phyloP scores from a whole-genome alignment of 2,888 invertebrate species.

The Elysia crispata region DNA sequence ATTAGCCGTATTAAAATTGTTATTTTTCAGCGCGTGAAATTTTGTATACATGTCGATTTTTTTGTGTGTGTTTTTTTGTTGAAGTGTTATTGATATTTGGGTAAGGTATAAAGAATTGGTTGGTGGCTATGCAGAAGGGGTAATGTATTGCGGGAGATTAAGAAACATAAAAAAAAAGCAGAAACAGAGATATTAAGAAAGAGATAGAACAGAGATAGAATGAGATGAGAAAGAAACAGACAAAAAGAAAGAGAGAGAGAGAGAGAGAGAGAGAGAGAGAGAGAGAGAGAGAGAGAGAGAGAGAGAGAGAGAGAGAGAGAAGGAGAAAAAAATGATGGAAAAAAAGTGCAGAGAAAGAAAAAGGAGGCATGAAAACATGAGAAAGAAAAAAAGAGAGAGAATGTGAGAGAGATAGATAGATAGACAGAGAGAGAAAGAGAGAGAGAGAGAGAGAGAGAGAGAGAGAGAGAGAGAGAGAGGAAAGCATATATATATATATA shows the following conservation, averaged over 20 bases:
- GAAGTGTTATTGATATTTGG: too few species aligned
- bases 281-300: constrained; percentile 10
- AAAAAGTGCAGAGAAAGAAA: neutral
- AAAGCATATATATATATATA: neutral
- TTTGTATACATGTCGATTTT: too few species aligned
- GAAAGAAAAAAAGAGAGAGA: neutral
- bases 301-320: constrained; percentile 6
- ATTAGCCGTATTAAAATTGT: too few species aligned
- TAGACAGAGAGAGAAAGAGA: neutral
- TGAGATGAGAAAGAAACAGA: too few species aligned
- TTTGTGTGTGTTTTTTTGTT: too few species aligned
- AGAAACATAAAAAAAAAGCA: neutral
- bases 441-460: neutral
- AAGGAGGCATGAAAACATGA: neutral
- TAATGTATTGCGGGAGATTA: too few species aligned
- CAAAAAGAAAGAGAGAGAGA: too few species aligned
- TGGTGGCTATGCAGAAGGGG: too few species aligned
- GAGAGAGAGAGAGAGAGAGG: neutral
- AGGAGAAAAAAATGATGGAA: constrained; percentile 2
- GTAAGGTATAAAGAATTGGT: too few species aligned
- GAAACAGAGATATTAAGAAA: neutral
- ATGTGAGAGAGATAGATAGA: neutral
- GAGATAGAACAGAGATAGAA: too few species aligned
- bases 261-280: too few species aligned
- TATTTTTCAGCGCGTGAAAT: too few species aligned